Evolutionary conservation across 2,797 vertebrate species (phyloP).

Genomic region (Spondyliosoma cantharus): DNA sequence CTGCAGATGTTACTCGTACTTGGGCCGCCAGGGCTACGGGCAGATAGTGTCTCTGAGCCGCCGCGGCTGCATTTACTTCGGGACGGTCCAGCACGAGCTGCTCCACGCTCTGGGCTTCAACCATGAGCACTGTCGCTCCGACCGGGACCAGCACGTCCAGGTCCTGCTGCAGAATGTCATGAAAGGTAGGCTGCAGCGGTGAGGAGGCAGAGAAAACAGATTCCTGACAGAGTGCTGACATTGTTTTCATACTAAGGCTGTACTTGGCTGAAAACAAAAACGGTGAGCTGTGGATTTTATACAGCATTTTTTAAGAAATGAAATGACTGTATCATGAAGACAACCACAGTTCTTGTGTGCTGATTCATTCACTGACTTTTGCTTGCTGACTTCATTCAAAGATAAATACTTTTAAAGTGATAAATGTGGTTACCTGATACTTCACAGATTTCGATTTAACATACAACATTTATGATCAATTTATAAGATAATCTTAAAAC

Average conservation of each 20-base stretch:
- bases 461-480: not conserved
- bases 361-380: not conserved
- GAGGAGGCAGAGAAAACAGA: not conserved
- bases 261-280: not conserved
- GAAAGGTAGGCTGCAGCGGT: constrained; percentile 1
- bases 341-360: not conserved
- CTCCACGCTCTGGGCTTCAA: constrained; percentile 73
- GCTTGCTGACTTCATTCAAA: not conserved
- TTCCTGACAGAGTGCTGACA: not conserved
- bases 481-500: not conserved
- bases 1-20: constrained; percentile 42
- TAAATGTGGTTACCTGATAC: not conserved
- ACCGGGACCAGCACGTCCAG: constrained; percentile 68
- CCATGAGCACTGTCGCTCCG: constrained; percentile 71
- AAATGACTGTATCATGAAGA: not conserved
- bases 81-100: constrained; percentile 72
- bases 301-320: too few relatives aligned
- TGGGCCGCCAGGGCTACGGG: constrained; percentile 29
- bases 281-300: not conserved
- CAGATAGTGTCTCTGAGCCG: constrained; percentile 51
- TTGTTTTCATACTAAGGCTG: not conserved
- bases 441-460: not conserved
- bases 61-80: constrained; percentile 57
- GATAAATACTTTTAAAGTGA: not conserved
- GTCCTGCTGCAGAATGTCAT: constrained; percentile 44